Percentiles rank a stretch among this genome's conserved stretches.
phyloP scores from a whole-genome alignment of 2,888 invertebrate genomes.

The Sabatieria punctata region DNA sequence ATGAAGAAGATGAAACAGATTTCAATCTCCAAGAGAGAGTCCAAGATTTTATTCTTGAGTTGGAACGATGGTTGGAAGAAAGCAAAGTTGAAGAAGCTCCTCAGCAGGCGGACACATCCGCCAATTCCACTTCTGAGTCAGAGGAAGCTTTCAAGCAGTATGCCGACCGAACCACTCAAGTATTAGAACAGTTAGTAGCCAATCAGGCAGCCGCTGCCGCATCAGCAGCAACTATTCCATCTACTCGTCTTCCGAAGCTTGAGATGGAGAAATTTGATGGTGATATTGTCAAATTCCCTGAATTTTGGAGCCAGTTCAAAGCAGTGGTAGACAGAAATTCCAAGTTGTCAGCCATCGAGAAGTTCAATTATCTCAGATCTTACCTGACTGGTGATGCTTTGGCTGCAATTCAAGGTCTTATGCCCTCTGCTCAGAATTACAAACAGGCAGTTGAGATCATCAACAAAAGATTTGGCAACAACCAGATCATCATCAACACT shows the following conservation, averaged over 20 bases:
- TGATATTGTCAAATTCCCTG: neutral
- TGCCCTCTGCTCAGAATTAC: neutral
- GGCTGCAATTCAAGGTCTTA: neutral
- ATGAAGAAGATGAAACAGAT: no score
- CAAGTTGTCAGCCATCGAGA: neutral
- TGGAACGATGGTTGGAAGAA: no score
- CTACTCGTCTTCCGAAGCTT: neutral
- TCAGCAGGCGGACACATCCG: no score
- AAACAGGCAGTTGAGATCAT: neutral
- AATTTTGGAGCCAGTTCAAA: neutral
- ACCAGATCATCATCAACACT: neutral
- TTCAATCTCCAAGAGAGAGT: no score
- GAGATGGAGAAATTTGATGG: neutral
- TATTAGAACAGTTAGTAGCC: no score
- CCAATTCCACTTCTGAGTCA: no score
- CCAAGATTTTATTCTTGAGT: no score
- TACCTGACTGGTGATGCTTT: neutral
- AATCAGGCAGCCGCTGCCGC: no score
- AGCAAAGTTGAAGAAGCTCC: no score
- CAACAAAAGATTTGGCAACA: neutral
- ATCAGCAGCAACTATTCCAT: no score
- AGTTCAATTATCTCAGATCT: neutral
- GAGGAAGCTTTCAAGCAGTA: no score
- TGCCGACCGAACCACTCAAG: no score
- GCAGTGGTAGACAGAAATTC: neutral